These are phyloP conservation scores for Danionella dracula DNA, from an alignment of 2,797 vertebrate species.

Conservation along the genomic window DNA sequence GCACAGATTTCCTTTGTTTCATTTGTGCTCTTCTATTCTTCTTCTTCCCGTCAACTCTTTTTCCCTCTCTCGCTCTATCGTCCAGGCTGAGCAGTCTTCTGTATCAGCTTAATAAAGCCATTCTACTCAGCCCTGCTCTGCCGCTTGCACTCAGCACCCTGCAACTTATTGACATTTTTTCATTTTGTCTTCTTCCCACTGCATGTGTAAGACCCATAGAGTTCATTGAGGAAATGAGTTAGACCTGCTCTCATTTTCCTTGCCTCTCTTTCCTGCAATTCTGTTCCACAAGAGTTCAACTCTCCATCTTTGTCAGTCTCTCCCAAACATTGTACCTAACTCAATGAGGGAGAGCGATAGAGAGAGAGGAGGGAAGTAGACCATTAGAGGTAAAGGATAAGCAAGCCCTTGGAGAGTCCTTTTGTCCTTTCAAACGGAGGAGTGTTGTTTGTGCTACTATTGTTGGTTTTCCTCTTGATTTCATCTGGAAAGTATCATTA, in stretches of 20 bases:
- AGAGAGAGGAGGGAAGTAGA: conserved; percentile 5
- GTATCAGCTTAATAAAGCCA: conserved; percentile 51
- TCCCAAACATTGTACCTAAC: conserved; percentile 8
- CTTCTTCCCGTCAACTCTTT: conserved; percentile 11
- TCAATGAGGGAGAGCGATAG: not conserved
- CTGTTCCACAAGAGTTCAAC: conserved; percentile 2
- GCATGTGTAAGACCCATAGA: conserved; percentile 40
- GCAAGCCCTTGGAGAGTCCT: conserved; percentile 18
- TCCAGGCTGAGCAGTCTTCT: conserved; percentile 37
- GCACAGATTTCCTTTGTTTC: conserved; percentile 23
- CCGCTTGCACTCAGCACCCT: conserved; percentile 50
- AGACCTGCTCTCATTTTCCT: not conserved
- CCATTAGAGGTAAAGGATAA: conserved; percentile 28
- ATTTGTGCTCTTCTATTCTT: not conserved
- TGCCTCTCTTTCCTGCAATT: conserved; percentile 6
- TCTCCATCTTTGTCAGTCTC: conserved; percentile 16
- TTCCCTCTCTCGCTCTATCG: conserved; percentile 6
- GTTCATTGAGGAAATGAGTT: conserved; percentile 19
- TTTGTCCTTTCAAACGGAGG: conserved; percentile 28
- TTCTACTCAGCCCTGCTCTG: conserved; percentile 44
- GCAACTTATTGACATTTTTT: conserved; percentile 45
- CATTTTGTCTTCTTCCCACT: conserved; percentile 34
- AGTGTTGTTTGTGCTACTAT: conserved; percentile 38
- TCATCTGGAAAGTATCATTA: conserved; percentile 48
- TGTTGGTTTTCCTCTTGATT: conserved; percentile 43